These are phyloP conservation scores for Bufo bufo DNA, from an alignment of 2,113 vertebrate species.

Conservation along the genomic window DNA sequence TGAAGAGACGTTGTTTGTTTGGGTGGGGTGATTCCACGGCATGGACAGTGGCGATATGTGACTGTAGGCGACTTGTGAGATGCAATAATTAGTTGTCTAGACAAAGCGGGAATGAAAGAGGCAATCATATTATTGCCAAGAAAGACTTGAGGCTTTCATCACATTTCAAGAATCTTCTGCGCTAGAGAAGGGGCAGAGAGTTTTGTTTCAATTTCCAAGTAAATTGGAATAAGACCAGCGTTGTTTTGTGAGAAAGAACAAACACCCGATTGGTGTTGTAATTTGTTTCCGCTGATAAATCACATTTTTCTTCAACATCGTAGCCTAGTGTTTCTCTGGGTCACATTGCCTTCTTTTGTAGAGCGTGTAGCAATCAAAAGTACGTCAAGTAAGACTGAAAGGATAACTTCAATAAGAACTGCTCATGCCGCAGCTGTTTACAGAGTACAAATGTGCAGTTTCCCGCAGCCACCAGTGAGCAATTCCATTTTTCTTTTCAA, in stretches of 20 bases:
- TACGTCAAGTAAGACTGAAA: background rate
- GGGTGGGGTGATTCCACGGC: background rate
- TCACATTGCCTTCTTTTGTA: background rate
- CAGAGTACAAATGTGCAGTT: background rate
- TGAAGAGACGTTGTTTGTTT: too few species aligned
- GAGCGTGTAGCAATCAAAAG: background rate
- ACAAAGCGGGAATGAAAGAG: background rate
- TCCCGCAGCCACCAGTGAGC: background rate
- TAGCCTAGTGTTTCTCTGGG: background rate
- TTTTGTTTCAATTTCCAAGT: background rate
- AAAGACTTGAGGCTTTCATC: background rate
- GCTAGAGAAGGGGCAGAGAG: background rate
- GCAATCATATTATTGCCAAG: background rate
- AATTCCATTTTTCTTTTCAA: background rate
- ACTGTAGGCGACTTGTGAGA: background rate
- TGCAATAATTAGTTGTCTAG: background rate
- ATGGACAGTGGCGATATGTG: background rate
- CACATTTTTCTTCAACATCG: constrained; percentile 10
- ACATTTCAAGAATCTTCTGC: background rate
- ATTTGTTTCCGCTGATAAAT: constrained; percentile 11
- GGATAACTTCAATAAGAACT: background rate
- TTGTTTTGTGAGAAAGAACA: background rate
- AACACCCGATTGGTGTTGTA: background rate
- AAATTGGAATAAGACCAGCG: background rate
- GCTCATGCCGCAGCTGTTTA: background rate